Evolutionary conservation across 2,113 vertebrate species (phyloP).

Genomic region (Nannobrachium achirus): DNA sequence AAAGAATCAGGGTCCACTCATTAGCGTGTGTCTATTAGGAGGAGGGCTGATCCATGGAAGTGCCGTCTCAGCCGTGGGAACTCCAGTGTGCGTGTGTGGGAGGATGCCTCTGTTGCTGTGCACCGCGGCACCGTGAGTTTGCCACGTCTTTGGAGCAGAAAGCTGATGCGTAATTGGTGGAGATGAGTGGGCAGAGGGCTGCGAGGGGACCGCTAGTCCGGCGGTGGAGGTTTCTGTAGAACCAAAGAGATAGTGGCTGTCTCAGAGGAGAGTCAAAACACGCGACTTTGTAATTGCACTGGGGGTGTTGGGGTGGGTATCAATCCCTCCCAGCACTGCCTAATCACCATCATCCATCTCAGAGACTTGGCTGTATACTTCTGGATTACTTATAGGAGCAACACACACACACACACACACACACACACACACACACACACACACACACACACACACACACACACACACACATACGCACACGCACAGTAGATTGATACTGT

Average conservation of each 20-base stretch:
- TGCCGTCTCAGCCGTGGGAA: constrained; percentile 32
- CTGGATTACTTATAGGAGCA: no score
- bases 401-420: no score
- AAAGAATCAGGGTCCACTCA: constrained; percentile 18
- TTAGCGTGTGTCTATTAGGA: constrained; percentile 20
- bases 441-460: no score
- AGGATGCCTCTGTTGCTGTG: constrained; percentile 18
- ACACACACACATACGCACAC: no score
- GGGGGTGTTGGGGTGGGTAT: background rate
- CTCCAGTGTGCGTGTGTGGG: constrained; percentile 28
- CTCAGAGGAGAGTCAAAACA: constrained; percentile 45
- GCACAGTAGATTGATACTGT: no score
- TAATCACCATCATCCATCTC: no score
- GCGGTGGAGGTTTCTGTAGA: constrained; percentile 35
- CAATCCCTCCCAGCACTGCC: no score
- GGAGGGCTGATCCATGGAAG: background rate
- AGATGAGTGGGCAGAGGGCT: constrained; percentile 56
- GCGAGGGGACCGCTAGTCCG: constrained; percentile 24
- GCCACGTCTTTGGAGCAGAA: constrained; percentile 47
- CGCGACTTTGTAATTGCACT: constrained; percentile 48
- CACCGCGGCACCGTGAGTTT: constrained; percentile 38
- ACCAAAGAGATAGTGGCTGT: constrained; percentile 9
- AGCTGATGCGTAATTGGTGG: constrained; percentile 43
- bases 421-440: no score
- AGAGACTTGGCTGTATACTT: no score